Conservation (phyloP, 2,888 invertebrate genomes). For the Linhomoeus sp. region DNA sequence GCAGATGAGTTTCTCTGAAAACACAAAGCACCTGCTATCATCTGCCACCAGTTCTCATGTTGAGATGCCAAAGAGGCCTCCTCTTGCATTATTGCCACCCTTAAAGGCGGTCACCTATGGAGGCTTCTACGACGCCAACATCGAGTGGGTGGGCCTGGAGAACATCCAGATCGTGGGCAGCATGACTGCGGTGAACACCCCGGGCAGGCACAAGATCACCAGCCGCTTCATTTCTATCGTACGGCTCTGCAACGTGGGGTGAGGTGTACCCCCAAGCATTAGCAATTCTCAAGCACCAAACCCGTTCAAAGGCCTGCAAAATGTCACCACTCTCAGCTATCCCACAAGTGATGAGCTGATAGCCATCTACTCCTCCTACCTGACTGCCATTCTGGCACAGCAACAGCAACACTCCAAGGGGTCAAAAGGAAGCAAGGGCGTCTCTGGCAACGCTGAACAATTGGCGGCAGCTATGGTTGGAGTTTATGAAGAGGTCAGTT, state of each 20-base stretch:
- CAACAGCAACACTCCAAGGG: too few relatives aligned
- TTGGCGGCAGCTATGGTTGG: slow-evolving; percentile 45
- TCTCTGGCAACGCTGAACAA: slow-evolving; percentile 41
- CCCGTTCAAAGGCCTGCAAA: too few relatives aligned
- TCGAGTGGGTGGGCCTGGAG: slow-evolving; percentile 42
- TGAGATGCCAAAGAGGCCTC: too few relatives aligned
- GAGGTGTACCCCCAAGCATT: too few relatives aligned
- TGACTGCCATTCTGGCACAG: slow-evolving; percentile 34
- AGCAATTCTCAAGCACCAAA: not conserved
- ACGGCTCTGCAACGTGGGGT: slow-evolving; percentile 40
- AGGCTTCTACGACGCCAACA: slow-evolving; percentile 49
- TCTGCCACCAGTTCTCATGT: too few relatives aligned
- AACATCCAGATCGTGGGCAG: slow-evolving; percentile 46
- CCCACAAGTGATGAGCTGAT: slow-evolving; percentile 50
- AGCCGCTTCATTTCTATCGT: slow-evolving; percentile 38
- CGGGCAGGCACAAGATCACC: slow-evolving; percentile 35
- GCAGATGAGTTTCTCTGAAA: too few relatives aligned
- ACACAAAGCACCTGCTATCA: too few relatives aligned
- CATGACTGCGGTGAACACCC: slow-evolving; percentile 35
- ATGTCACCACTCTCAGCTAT: slow-evolving; percentile 41
- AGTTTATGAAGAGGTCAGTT: slow-evolving; percentile 46
- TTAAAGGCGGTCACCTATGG: slow-evolving; percentile 47
- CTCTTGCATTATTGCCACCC: too few relatives aligned
- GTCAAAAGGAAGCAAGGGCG: too few relatives aligned
- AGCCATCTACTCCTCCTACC: slow-evolving; percentile 43